Conservation (phyloP, 2,797 vertebrate genomes). For the Notolabrus celidotus region DNA sequence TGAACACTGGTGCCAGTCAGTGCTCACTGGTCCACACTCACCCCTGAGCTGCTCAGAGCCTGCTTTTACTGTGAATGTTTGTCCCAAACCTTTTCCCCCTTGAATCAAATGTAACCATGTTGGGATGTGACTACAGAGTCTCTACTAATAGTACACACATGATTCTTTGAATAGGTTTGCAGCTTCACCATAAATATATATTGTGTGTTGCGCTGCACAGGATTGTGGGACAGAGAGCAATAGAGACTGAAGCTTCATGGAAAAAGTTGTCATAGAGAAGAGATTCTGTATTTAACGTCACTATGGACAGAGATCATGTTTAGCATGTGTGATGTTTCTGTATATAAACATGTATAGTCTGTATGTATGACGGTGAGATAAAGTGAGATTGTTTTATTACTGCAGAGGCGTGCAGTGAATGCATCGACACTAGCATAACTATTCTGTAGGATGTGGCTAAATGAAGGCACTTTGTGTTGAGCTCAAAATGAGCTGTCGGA, state of each 20-base stretch:
- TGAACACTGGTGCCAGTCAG: constrained; percentile 15
- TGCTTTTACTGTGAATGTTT: constrained; percentile 65
- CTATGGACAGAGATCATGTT: constrained; percentile 40
- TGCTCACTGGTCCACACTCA: constrained; percentile 10
- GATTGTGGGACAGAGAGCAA: constrained; percentile 45
- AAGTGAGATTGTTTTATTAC: constrained; percentile 41
- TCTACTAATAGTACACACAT: constrained; percentile 26
- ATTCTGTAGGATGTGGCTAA: constrained; percentile 43
- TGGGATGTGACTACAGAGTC: constrained; percentile 7
- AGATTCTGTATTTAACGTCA: constrained; percentile 54
- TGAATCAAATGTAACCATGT: constrained; percentile 16
- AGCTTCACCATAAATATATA: constrained; percentile 11
- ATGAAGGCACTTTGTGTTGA: constrained; percentile 76
- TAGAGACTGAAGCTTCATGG: constrained; percentile 7
- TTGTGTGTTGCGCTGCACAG: constrained; percentile 34
- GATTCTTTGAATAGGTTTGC: constrained; percentile 28
- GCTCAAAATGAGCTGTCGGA: constrained; percentile 52
- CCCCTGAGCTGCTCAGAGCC: constrained; percentile 29
- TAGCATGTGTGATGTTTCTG: constrained; percentile 66
- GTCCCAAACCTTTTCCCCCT: constrained; percentile 7
- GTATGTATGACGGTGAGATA: constrained; percentile 51
- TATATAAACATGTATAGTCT: constrained; percentile 63
- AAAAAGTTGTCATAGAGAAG: neutral
- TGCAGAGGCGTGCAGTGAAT: constrained; percentile 56
- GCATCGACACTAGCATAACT: constrained; percentile 49